Percentiles rank a stretch among this genome's conserved stretches.
Conservation (phyloP, 2,113 vertebrate species). For the Nannospalax galili region DNA sequence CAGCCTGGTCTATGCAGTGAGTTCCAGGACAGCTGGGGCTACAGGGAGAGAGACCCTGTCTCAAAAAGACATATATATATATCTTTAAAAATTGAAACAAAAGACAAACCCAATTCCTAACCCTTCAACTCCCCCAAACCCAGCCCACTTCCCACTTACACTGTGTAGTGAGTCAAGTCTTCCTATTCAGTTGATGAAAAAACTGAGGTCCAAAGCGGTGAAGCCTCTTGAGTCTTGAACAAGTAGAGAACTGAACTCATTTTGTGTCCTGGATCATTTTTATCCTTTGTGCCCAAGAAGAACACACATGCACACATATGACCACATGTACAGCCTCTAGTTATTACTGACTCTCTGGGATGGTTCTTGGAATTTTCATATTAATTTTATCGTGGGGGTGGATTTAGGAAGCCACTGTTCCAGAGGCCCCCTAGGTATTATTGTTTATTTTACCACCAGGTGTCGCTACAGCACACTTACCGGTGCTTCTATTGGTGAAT, state of each 20-base stretch:
- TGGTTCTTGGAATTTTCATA: not conserved
- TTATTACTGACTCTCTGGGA: not conserved
- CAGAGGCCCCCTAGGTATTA: not conserved
- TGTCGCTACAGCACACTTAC: slow-evolving; percentile 51
- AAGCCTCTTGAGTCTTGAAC: not conserved
- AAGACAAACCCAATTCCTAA: not conserved
- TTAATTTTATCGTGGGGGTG: slow-evolving; percentile 4
- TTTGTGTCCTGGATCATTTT: not conserved
- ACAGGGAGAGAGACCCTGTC: too few relatives aligned
- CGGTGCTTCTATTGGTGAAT: not conserved
- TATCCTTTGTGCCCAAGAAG: not conserved
- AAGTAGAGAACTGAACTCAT: not conserved
- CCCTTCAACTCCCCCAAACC: not conserved
- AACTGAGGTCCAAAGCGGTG: not conserved
- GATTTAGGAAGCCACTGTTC: not conserved
- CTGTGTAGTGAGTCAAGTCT: not conserved
- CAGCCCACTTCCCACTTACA: not conserved
- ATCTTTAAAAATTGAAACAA: not conserved
- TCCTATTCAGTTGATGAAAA: not conserved
- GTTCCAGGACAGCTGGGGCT: too few relatives aligned
- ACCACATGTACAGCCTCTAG: not conserved
- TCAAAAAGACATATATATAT: too few relatives aligned
- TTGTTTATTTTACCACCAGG: slow-evolving; percentile 33
- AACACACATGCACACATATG: not conserved
- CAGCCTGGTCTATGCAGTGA: too few relatives aligned